Conservation (phyloP, 2,797 vertebrate species). For the Notolabrus celidotus region DNA sequence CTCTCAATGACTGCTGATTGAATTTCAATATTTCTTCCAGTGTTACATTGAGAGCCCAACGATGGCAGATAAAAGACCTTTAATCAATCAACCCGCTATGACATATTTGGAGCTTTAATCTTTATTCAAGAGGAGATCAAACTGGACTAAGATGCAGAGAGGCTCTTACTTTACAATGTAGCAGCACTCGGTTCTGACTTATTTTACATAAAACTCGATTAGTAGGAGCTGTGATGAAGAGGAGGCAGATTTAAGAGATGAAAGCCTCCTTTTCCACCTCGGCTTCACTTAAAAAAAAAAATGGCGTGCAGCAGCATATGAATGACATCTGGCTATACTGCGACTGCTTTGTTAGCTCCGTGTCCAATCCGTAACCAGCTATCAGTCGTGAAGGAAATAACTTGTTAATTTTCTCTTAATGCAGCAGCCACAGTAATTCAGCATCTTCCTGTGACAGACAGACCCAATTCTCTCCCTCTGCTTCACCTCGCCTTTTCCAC, state of each 20-base stretch:
- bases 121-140: neutral
- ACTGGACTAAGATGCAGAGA: neutral
- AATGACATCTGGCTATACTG: constrained; percentile 27
- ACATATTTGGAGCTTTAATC: neutral
- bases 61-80: neutral
- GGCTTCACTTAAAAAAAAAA: constrained; percentile 15
- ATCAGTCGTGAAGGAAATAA: constrained; percentile 45
- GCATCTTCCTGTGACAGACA: constrained; percentile 40
- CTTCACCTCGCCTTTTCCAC: constrained; percentile 45
- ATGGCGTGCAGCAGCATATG: constrained; percentile 6
- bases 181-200: neutral
- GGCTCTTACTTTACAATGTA: neutral
- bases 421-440: constrained; percentile 27
- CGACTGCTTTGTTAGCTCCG: constrained; percentile 19
- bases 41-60: neutral
- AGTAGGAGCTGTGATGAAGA: constrained; percentile 3
- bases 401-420: constrained; percentile 49
- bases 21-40: no score
- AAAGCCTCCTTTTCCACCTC: neutral
- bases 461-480: constrained; percentile 22
- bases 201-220: neutral
- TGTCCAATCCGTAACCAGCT: constrained; percentile 28
- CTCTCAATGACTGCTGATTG: no score
- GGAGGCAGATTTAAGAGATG: constrained; percentile 11
- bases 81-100: neutral